These are phyloP conservation scores for Ceratosolen fusciceps DNA, from an alignment of 1,140 invertebrate genomes.

Conservation along the genomic window DNA sequence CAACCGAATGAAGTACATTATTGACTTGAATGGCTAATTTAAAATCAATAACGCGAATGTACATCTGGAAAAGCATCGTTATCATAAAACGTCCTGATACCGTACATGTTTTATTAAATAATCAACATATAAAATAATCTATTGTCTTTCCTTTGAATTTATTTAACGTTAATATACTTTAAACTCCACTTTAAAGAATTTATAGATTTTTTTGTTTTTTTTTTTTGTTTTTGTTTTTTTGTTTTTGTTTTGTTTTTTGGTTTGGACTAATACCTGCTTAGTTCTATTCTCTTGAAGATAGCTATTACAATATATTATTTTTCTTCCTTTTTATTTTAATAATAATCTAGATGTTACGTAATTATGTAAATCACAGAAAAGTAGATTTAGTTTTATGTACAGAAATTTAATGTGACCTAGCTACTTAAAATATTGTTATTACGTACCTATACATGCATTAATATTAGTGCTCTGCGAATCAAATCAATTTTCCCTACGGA, in stretches of 20 bases:
- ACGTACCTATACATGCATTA: not conserved
- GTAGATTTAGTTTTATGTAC: constrained; percentile 25
- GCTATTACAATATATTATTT: not conserved
- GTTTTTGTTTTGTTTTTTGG: too few species aligned
- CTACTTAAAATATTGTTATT: constrained; percentile 9
- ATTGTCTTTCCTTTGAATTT: too few species aligned
- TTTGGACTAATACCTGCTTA: not conserved
- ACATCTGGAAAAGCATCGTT: too few species aligned
- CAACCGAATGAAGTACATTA: too few species aligned
- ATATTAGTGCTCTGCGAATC: not conserved
- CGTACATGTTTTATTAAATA: too few species aligned
- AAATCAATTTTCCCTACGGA: not conserved
- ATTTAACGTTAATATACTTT: too few species aligned
- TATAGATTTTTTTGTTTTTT: too few species aligned
- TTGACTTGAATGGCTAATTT: too few species aligned
- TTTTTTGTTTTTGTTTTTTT: too few species aligned
- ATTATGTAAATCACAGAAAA: constrained; percentile 45
- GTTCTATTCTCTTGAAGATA: not conserved
- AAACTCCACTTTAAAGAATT: not conserved
- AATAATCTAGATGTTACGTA: constrained; percentile 12
- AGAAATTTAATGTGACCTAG: constrained; percentile 29
- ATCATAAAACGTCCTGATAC: too few species aligned
- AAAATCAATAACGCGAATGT: too few species aligned
- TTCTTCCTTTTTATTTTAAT: too few species aligned
- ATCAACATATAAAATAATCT: not conserved